Evolutionary conservation across 2,797 vertebrate species (phyloP).

Genomic region (Falco cherrug): DNA sequence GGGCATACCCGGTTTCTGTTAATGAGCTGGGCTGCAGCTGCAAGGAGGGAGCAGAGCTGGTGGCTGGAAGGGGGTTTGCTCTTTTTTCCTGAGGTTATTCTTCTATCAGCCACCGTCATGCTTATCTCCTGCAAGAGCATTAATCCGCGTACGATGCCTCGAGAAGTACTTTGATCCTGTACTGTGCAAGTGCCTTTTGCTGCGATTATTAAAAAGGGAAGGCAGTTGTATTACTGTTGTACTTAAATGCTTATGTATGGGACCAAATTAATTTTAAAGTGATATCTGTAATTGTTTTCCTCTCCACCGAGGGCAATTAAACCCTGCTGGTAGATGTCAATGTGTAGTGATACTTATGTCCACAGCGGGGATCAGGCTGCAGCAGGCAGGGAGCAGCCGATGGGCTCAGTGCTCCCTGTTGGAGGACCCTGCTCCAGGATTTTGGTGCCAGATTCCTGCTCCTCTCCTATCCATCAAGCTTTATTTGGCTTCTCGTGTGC

Average conservation of each 20-base stretch:
- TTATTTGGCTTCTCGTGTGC: constrained; percentile 20
- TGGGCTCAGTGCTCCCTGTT: rapidly evolving
- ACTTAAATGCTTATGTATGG: not conserved
- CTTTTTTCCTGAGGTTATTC: not conserved
- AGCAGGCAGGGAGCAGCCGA: not conserved
- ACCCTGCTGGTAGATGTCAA: not conserved
- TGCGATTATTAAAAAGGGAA: not conserved
- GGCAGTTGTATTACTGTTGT: not conserved
- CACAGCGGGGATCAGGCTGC: not conserved
- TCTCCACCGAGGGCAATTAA: not conserved
- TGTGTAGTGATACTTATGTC: not conserved
- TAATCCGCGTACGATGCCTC: not conserved
- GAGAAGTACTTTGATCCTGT: not conserved
- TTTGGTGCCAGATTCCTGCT: not conserved
- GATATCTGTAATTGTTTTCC: not conserved
- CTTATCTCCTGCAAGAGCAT: not conserved
- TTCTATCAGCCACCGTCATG: not conserved
- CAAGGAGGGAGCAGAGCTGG: not conserved
- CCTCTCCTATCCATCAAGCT: not conserved
- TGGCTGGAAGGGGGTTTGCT: not conserved
- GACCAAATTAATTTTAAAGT: not conserved
- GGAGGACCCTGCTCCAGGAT: rapidly evolving
- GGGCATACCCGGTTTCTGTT: rapidly evolving
- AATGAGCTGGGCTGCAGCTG: not conserved
- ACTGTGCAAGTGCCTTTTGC: not conserved